Percentiles rank a stretch among this genome's conserved stretches.
phyloP scores from a whole-genome alignment of 2,888 invertebrate genomes.

The Habroteleia sp. region DNA sequence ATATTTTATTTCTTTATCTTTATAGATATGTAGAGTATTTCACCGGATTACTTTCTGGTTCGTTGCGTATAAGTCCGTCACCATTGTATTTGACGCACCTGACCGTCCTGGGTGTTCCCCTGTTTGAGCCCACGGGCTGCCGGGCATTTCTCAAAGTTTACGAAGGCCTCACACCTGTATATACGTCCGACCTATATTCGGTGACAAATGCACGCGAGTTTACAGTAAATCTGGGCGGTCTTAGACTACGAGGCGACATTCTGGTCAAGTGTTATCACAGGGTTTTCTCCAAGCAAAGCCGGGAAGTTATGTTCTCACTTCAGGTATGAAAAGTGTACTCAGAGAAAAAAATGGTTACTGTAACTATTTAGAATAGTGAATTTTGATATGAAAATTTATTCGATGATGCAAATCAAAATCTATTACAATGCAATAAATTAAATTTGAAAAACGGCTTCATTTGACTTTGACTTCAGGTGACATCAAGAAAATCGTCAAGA shows the following conservation, averaged over 20 bases:
- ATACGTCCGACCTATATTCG: conserved; percentile 86
- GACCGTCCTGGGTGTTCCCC: conserved; percentile 91
- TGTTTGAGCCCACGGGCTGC: conserved; percentile 86
- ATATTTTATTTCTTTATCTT: conserved; percentile 57
- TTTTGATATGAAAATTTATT: too few relatives aligned
- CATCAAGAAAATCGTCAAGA: too few relatives aligned
- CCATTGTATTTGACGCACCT: conserved; percentile 93
- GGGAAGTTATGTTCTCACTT: conserved; percentile 79
- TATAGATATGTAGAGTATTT: conserved; percentile 95
- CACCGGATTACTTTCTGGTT: conserved; percentile 93
- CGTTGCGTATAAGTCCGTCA: conserved; percentile 92
- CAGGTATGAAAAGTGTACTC: conserved; percentile 71
- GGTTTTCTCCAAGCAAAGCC: conserved; percentile 79
- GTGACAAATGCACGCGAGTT: conserved; percentile 85
- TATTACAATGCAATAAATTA: too few relatives aligned
- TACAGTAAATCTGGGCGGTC: conserved; percentile 86
- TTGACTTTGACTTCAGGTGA: too few relatives aligned
- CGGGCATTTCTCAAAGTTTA: conserved; percentile 92
- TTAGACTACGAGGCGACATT: conserved; percentile 92
- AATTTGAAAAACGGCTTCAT: too few relatives aligned
- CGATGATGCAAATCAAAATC: too few relatives aligned
- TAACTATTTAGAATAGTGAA: too few relatives aligned
- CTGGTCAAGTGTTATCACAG: conserved; percentile 94
- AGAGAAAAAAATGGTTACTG: too few relatives aligned
- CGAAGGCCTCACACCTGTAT: conserved; percentile 94